phyloP scores from a whole-genome alignment of 2,113 vertebrate genomes.

The Peromyscus leucopus region DNA sequence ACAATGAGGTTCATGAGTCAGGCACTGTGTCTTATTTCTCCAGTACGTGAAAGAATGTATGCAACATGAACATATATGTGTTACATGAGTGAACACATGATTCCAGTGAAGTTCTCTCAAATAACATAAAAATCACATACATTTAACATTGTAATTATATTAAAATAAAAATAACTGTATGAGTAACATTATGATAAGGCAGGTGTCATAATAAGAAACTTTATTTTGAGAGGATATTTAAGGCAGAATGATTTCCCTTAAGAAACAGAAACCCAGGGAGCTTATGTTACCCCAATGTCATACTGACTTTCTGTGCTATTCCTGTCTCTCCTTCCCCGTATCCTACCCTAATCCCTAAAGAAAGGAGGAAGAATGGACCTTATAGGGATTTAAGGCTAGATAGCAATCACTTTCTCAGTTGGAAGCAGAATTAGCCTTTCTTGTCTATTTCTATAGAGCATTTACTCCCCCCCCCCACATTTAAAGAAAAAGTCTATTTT shows the following conservation, averaged over 20 bases:
- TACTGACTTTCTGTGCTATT: neutral
- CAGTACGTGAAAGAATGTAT: neutral
- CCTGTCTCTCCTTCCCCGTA: neutral
- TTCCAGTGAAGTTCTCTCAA: neutral
- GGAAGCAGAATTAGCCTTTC: slow-evolving; percentile 38
- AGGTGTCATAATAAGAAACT: neutral
- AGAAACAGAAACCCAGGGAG: neutral
- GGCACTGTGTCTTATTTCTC: neutral
- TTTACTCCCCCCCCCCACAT: slow-evolving; percentile 18
- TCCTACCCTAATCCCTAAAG: neutral
- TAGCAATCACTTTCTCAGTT: neutral
- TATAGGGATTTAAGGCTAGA: neutral
- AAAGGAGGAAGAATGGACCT: neutral
- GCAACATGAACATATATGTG: neutral
- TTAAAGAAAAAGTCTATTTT: slow-evolving; percentile 49
- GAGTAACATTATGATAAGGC: neutral
- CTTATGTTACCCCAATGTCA: neutral
- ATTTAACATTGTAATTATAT: neutral
- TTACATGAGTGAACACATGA: neutral
- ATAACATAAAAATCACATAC: neutral
- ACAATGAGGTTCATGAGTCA: neutral
- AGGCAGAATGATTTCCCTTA: neutral
- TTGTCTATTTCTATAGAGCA: neutral
- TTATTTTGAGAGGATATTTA: neutral
- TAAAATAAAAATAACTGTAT: neutral